Conservation (phyloP, 2,113 vertebrate genomes). For the Leiothrix lutea region DNA sequence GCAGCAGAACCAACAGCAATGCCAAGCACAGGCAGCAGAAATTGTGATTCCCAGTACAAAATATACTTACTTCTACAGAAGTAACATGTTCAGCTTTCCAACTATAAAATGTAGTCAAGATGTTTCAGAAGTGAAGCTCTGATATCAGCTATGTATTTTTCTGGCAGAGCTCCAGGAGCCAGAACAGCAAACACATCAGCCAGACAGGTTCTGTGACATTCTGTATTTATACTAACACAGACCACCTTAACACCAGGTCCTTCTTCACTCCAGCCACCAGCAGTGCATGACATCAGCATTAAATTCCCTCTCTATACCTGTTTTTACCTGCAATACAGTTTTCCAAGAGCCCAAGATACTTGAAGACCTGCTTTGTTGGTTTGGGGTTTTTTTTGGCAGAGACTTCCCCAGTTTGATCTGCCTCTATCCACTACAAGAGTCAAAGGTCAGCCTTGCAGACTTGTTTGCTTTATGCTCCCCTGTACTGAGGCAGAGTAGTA, state of each 20-base stretch:
- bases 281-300: background rate
- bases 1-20: background rate
- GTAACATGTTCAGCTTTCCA: background rate
- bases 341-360: background rate
- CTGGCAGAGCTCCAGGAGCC: background rate
- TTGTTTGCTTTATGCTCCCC: background rate
- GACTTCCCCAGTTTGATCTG: background rate
- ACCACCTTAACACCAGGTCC: background rate
- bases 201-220: slow-evolving; percentile 18
- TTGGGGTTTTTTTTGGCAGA: background rate
- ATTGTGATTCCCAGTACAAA: background rate
- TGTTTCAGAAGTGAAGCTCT: background rate
- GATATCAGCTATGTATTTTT: background rate
- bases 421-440: background rate
- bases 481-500: background rate
- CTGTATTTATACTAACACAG: background rate
- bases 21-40: background rate
- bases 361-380: background rate
- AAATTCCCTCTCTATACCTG: background rate
- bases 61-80: background rate
- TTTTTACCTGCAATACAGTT: background rate
- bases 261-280: background rate
- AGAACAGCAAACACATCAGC: background rate
- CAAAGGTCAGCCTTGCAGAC: background rate
- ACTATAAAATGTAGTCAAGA: background rate